Percentiles rank a stretch among this genome's conserved stretches.
Conservation (phyloP, 2,113 vertebrate genomes). For the Spheniscus mendiculus region DNA sequence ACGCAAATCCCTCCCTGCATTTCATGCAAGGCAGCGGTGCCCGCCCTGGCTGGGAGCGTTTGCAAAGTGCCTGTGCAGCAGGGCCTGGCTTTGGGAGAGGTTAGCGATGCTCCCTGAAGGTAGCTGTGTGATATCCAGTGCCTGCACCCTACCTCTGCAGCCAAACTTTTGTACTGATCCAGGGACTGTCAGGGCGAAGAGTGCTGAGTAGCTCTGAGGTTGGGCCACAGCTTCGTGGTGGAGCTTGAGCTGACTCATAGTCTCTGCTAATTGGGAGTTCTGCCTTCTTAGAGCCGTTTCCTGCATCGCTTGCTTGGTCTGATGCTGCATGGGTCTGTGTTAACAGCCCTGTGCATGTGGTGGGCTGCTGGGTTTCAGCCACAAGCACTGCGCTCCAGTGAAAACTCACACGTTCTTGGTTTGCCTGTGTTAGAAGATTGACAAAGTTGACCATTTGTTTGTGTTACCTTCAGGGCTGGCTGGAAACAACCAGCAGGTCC, state of each 20-base stretch:
- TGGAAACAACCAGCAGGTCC: neutral
- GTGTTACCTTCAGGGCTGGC: neutral
- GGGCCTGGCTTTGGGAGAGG: rapidly evolving
- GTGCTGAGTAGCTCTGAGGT: neutral
- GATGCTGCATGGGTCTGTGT: rapidly evolving
- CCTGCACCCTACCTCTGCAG: neutral
- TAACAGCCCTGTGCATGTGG: rapidly evolving
- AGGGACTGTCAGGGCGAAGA: neutral
- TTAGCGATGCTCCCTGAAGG: rapidly evolving
- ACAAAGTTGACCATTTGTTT: no score
- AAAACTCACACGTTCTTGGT: rapidly evolving
- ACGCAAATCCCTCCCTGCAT: neutral
- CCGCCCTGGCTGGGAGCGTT: neutral
- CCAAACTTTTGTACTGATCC: rapidly evolving
- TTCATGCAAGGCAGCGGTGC: neutral
- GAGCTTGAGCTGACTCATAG: neutral
- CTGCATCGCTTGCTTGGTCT: neutral
- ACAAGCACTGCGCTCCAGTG: rapidly evolving
- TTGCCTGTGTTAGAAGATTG: no score
- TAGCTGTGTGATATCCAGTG: rapidly evolving
- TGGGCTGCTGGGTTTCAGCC: neutral
- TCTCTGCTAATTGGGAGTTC: rapidly evolving
- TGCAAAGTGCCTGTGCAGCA: neutral
- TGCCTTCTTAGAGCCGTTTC: rapidly evolving
- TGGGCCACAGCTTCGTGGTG: neutral